Percentiles rank a stretch among this genome's conserved stretches.
Evolutionary conservation across 2,888 invertebrate genomes (phyloP).

Genomic region (Boloria euphrosyne): DNA sequence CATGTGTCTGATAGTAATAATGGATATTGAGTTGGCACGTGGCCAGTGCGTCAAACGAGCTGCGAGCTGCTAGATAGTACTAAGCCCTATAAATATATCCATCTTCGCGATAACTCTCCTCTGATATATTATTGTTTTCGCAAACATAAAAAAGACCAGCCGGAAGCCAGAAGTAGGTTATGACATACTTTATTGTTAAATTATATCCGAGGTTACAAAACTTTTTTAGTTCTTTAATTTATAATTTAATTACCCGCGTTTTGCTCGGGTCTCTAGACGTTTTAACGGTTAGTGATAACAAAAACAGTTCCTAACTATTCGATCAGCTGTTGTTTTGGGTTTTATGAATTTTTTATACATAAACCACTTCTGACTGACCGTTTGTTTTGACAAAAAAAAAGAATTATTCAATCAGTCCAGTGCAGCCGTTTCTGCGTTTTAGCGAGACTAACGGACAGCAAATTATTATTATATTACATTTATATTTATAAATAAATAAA

Average conservation of each 20-base stretch:
- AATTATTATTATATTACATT: too few relatives aligned
- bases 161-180: conserved; percentile 13
- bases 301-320: too few relatives aligned
- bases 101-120: conserved; percentile 15
- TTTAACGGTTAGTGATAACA: too few relatives aligned
- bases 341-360: too few relatives aligned
- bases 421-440: too few relatives aligned
- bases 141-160: conserved; percentile 1
- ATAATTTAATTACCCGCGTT: neutral
- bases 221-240: neutral
- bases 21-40: conserved; percentile 27
- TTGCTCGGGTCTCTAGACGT: too few relatives aligned
- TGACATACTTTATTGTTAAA: conserved; percentile 1
- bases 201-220: neutral
- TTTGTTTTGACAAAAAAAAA: too few relatives aligned
- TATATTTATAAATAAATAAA: neutral
- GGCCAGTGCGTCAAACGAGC: conserved; percentile 26
- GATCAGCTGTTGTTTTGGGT: too few relatives aligned
- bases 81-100: conserved; percentile 29
- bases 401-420: too few relatives aligned
- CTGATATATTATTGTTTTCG: conserved; percentile 8
- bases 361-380: too few relatives aligned
- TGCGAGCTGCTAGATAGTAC: conserved; percentile 13
- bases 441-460: too few relatives aligned
- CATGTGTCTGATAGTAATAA: conserved; percentile 31